Evolutionary conservation across 2,113 vertebrate species (phyloP).

Genomic region (Laticauda colubrina): DNA sequence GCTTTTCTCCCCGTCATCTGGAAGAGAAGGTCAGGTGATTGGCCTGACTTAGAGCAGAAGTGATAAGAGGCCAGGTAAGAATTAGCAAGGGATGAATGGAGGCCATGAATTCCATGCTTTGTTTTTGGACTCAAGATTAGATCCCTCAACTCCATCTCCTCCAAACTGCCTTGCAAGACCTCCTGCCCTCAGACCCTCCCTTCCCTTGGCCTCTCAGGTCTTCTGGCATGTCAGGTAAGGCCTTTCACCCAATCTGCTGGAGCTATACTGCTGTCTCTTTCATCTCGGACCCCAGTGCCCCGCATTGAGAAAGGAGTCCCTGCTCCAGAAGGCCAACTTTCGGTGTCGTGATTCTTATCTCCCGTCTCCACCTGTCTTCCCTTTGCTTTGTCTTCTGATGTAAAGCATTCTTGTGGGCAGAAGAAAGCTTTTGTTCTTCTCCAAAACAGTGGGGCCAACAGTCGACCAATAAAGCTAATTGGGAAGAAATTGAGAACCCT

Average conservation of each 20-base stretch:
- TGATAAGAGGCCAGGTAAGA: not conserved
- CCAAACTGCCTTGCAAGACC: not conserved
- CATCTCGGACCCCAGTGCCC: not conserved
- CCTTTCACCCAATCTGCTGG: not conserved
- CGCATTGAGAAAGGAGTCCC: not conserved
- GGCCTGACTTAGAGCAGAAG: not conserved
- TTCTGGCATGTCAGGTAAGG: not conserved
- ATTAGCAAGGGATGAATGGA: not conserved
- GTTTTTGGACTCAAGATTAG: not conserved
- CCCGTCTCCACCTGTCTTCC: not conserved
- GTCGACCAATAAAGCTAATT: not conserved
- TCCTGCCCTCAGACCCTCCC: not conserved
- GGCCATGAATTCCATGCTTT: not conserved
- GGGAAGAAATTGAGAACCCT: not conserved
- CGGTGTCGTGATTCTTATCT: not conserved
- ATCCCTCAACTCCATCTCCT: not conserved
- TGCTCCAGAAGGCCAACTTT: not conserved
- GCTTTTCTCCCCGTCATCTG: not conserved
- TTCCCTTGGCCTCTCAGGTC: not conserved
- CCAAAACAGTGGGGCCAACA: not conserved
- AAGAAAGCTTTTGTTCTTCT: not conserved
- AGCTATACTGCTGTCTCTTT: not conserved
- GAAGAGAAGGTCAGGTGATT: not conserved
- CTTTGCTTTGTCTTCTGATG: not conserved
- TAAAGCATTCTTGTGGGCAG: not conserved